A percentile compares a stretch with the other conserved stretches of the same genome.
Conservation (phyloP, 1,140 invertebrate genomes). For the Lordiphosa collinella region DNA sequence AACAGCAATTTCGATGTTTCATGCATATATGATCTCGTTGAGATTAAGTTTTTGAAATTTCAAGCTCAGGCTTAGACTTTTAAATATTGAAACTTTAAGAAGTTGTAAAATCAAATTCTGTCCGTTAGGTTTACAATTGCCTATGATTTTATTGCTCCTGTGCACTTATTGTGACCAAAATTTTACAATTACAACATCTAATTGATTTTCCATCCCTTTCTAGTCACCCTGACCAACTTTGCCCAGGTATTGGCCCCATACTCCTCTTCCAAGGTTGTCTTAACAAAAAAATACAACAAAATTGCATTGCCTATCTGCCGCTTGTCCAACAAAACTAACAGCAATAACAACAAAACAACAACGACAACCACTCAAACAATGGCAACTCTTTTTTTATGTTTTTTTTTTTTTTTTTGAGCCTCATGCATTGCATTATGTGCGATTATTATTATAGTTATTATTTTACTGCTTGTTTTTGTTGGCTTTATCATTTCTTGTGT, state of each 20-base stretch:
- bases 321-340: constrained; percentile 11
- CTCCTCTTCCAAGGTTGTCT: constrained; percentile 33
- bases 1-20: no score
- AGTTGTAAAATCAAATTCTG: no score
- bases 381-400: constrained; percentile 19
- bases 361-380: constrained; percentile 28
- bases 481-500: constrained; percentile 9
- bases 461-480: constrained; percentile 34
- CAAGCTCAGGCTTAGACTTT: no score
- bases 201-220: constrained; percentile 30
- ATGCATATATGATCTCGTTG: no score
- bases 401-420: constrained; percentile 2
- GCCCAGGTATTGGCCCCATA: constrained; percentile 20
- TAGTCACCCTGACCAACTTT: constrained; percentile 43
- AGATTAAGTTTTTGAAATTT: no score
- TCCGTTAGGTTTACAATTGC: no score
- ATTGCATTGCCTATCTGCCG: constrained; percentile 39
- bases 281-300: constrained; percentile 21
- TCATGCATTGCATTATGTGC: constrained; percentile 43
- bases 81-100: no score
- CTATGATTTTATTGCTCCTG: no score
- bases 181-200: constrained; percentile 15
- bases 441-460: constrained; percentile 65
- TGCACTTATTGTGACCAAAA: constrained; percentile 10
- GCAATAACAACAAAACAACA: constrained; percentile 10